These are phyloP conservation scores for Chauna torquata DNA, from an alignment of 2,113 vertebrate genomes.

Conservation along the genomic window DNA sequence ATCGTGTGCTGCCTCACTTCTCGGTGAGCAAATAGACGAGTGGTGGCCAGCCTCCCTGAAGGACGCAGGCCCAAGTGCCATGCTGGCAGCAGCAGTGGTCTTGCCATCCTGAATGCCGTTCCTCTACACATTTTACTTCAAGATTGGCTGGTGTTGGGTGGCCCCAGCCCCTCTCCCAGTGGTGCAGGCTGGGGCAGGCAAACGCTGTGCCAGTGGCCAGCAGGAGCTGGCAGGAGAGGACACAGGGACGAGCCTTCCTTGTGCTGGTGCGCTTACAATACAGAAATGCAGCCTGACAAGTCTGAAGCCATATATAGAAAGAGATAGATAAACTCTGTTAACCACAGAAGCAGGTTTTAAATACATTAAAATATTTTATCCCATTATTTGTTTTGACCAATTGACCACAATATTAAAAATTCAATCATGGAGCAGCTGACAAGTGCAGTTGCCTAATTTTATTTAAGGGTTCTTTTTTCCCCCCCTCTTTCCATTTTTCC, in stretches of 20 bases:
- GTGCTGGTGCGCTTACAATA: conserved; percentile 1
- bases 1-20: background rate
- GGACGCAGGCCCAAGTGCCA: background rate
- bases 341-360: conserved; percentile 77
- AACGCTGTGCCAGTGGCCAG: background rate
- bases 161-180: background rate
- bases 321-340: conserved; percentile 64
- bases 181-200: background rate
- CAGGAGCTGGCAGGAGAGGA: background rate
- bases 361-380: conserved; percentile 84
- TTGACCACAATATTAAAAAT: conserved; percentile 87
- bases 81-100: background rate
- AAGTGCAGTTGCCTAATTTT: conserved; percentile 85
- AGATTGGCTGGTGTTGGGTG: background rate
- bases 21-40: background rate
- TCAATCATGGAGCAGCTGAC: conserved; percentile 86
- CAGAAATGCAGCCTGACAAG: conserved; percentile 37
- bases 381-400: conserved; percentile 88
- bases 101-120: background rate
- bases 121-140: background rate
- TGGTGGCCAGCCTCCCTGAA: background rate
- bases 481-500: conserved; percentile 79
- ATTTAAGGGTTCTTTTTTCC: conserved; percentile 74
- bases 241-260: background rate
- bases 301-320: conserved; percentile 6